These are phyloP conservation scores for Poecilobothrus nobilitatus DNA, from an alignment of 2,888 invertebrate species.

Conservation along the genomic window DNA sequence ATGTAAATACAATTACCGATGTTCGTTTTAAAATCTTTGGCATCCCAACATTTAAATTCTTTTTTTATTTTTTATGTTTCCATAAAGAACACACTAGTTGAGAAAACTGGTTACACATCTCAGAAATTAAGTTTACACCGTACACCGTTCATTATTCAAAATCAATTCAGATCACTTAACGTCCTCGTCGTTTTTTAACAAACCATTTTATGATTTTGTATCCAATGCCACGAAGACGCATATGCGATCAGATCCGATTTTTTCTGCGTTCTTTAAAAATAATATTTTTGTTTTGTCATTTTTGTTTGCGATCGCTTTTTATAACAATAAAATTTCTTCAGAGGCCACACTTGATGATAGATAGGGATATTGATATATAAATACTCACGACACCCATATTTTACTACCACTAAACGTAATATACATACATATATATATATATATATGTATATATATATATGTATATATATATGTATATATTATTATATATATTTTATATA, in stretches of 20 bases:
- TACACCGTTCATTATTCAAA: background rate
- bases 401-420: no score
- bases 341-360: conserved; percentile 5
- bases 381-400: background rate
- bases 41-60: background rate
- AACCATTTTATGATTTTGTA: background rate
- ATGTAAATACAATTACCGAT: no score
- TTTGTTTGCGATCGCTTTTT: background rate
- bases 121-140: background rate
- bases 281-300: background rate
- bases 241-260: conserved; percentile 8
- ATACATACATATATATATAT: no score
- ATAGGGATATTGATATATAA: background rate
- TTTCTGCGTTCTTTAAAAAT: background rate
- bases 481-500: no score
- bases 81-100: conserved; percentile 6
- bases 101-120: conserved; percentile 6
- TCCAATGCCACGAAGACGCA: background rate
- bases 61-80: background rate
- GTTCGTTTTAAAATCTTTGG: background rate
- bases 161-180: conserved; percentile 3
- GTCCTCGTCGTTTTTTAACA: background rate
- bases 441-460: no score
- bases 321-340: background rate
- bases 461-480: no score